phyloP scores from a whole-genome alignment of 2,888 invertebrate genomes.

The Ormyrus pomaceus region DNA sequence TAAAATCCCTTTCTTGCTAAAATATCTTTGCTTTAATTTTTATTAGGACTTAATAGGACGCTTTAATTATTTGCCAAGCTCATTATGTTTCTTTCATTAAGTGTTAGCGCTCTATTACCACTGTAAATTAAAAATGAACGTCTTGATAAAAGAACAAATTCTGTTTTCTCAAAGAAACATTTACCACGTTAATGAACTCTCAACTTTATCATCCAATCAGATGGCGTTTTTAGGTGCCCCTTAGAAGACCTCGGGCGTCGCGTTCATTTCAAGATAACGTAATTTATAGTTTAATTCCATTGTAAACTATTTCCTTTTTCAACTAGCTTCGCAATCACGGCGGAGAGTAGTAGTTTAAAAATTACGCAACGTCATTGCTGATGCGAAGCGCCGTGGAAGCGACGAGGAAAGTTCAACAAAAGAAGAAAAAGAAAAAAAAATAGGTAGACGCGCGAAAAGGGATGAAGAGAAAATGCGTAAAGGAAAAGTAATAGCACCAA shows the following conservation, averaged over 20 bases:
- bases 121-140: no score
- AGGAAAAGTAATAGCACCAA: no score
- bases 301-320: conserved; percentile 40
- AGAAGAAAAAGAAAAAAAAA: no score
- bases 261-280: conserved; percentile 40
- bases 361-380: conserved; percentile 22
- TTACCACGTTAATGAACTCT: conserved; percentile 31
- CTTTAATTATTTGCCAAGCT: no score
- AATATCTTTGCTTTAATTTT: no score
- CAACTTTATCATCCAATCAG: conserved; percentile 42
- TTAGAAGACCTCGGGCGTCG: conserved; percentile 8
- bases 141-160: neutral
- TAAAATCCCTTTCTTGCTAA: no score
- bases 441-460: no score
- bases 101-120: no score
- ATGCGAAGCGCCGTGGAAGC: neutral
- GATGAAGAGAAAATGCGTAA: no score
- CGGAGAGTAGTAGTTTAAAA: conserved; percentile 39
- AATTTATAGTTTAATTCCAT: conserved; percentile 51
- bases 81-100: no score
- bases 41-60: no score
- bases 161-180: conserved; percentile 11
- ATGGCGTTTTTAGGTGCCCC: conserved; percentile 13
- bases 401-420: no score
- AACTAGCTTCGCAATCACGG: conserved; percentile 31